Conservation (phyloP, 1,140 invertebrate genomes). For the Berghia stephanieae region DNA sequence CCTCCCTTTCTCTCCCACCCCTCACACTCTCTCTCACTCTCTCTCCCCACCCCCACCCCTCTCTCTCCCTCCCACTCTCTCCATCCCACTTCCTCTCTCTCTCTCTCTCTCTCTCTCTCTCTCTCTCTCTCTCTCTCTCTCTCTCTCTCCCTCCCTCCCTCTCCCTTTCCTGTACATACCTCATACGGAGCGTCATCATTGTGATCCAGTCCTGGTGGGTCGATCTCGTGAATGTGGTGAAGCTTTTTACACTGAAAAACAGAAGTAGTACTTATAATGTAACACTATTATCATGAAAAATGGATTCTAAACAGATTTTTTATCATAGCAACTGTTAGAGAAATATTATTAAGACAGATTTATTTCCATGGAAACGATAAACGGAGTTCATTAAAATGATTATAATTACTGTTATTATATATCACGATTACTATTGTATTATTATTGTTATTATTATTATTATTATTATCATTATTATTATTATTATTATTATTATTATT, state of each 20-base stretch:
- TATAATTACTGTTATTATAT: too few species aligned
- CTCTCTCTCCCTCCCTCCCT: neutral
- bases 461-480: too few species aligned
- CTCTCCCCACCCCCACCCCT: neutral
- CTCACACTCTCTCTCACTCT: conserved; percentile 41
- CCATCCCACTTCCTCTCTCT: neutral
- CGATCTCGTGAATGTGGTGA: conserved; percentile 65
- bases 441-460: too few species aligned
- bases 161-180: conserved; percentile 40
- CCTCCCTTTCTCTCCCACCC: conserved; percentile 39
- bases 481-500: too few species aligned
- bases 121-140: neutral
- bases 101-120: neutral
- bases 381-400: too few species aligned
- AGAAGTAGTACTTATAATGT: neutral
- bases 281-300: neutral
- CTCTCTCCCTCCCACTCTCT: neutral
- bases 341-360: neutral
- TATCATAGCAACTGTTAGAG: neutral
- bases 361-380: neutral
- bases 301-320: neutral
- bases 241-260: conserved; percentile 60
- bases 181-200: conserved; percentile 60
- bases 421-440: too few species aligned
- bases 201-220: conserved; percentile 55